Conservation (phyloP, 1,140 invertebrate species). For the Diabrotica undecimpunctata region DNA sequence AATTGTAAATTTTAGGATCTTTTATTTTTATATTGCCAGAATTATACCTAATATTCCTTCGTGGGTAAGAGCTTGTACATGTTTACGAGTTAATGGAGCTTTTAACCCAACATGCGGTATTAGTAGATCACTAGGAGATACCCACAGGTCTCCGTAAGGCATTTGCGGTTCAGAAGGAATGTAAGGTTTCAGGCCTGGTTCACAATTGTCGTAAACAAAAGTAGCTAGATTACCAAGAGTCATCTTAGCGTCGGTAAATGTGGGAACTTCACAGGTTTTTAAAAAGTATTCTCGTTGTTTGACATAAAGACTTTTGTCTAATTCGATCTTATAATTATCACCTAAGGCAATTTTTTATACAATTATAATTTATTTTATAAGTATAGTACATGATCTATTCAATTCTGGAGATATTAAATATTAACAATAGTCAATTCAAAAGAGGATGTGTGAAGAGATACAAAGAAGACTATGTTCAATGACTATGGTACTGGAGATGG, state of each 20-base stretch:
- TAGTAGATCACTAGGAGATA: constrained; percentile 44
- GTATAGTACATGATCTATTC: too few relatives aligned
- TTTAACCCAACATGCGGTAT: constrained; percentile 42
- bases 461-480: too few relatives aligned
- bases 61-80: constrained; percentile 47
- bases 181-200: constrained; percentile 28
- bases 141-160: constrained; percentile 41
- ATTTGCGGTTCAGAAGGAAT: constrained; percentile 39
- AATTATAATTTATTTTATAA: too few relatives aligned
- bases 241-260: constrained; percentile 27
- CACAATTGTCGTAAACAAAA: constrained; percentile 38
- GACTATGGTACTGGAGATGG: too few relatives aligned
- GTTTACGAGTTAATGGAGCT: constrained; percentile 39
- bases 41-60: constrained; percentile 47
- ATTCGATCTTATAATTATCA: constrained; percentile 16
- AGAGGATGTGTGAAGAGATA: too few relatives aligned
- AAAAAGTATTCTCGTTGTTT: constrained; percentile 21
- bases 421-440: too few relatives aligned
- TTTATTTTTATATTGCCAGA: background rate
- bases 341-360: too few relatives aligned
- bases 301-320: constrained; percentile 28
- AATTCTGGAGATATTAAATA: too few relatives aligned
- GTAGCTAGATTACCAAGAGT: constrained; percentile 35
- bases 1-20: background rate
- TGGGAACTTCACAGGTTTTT: constrained; percentile 24